Percentiles rank a stretch among this genome's conserved stretches.
Evolutionary conservation across 2,888 invertebrate species (phyloP).

Genomic region (Netelia inedita): DNA sequence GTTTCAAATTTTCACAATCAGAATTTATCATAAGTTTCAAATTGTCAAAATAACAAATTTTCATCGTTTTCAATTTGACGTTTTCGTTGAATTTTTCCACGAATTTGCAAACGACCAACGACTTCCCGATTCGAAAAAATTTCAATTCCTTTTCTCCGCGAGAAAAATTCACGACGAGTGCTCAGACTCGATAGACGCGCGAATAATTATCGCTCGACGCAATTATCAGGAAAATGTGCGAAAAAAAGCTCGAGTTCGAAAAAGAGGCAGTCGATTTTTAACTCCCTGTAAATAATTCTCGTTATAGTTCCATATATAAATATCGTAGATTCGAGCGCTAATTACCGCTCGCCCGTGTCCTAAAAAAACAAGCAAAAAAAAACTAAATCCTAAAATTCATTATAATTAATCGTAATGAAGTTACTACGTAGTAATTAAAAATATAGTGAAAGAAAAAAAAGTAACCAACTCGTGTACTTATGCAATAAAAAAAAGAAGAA

Average conservation of each 20-base stretch:
- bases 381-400: conserved; percentile 53
- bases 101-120: not conserved
- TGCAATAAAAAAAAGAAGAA: conserved; percentile 65
- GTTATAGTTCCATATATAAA: conserved; percentile 13
- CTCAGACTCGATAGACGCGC: not conserved
- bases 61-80: not conserved
- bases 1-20: too few species aligned
- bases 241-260: not conserved
- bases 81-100: too few species aligned
- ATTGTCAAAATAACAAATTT: not conserved
- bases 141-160: not conserved
- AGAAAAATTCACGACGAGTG: conserved; percentile 7
- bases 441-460: conserved; percentile 53
- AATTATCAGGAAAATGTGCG: not conserved
- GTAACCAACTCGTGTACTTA: conserved; percentile 70
- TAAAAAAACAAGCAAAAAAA: conserved; percentile 40
- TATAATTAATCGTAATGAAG: conserved; percentile 66
- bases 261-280: conserved; percentile 7
- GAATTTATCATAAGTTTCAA: too few species aligned
- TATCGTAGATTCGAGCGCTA: conserved; percentile 45
- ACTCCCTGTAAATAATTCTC: conserved; percentile 63
- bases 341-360: conserved; percentile 44
- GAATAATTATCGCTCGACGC: not conserved
- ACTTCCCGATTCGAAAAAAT: not conserved
- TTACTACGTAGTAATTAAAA: conserved; percentile 68